Base-by-base conservation (phyloP, 2,797 vertebrate genomes). In the Acrossocheilus wenchowensis region DNA sequence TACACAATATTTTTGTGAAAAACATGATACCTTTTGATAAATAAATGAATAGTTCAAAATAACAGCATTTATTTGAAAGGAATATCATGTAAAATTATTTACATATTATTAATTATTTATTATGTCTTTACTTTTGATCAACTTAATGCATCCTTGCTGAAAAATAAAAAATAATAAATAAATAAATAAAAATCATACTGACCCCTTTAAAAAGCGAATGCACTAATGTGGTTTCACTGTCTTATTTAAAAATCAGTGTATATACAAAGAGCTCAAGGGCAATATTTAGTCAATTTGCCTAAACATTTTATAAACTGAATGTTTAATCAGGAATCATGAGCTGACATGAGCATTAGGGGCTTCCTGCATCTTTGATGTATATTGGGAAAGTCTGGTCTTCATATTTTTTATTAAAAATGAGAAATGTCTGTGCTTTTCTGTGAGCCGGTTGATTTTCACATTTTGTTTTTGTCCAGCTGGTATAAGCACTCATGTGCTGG, bases 401-500 rank as follows among this genome's bases (percentile, higher is more conserved):
- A 48, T 48, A 17, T 48, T 73, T 17, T 69, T 81, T 69, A 69
- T 52, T 52, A 4, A 69, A 68, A 68, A 81, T 81, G 1, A 15
- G 43, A 57, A 57, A 57, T 3, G 54, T 57, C 19, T 57, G 23
- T 60, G 57, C 23, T 60, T 60, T 60, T 60, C 62, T 39, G 21
- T 21, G 30, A 50, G 10, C 45, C 2, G 23, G 34, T 62, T 64
- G 36, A 30, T 64, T 74, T 81, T 81, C 78, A 50, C 68, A 81
- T 81, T 50, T 72, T 30, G 77, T 86, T 39, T 41, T 23, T 60
- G 57, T 60, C 57, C 57, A 60, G 57, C 57, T 60, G 11, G 68
- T n/a, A 57, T 71, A 57, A 60, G 60, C 30, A 43, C 23, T 52
- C 26, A 26, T 71, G 43, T 83, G 77, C 78, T 83, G 66, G 73